A percentile compares a stretch with the other conserved stretches of the same genome.
These are phyloP conservation scores for rat (Rattus norvegicus) DNA, from an alignment of 2,113 vertebrate genomes.

Conservation along the genomic window DNA sequence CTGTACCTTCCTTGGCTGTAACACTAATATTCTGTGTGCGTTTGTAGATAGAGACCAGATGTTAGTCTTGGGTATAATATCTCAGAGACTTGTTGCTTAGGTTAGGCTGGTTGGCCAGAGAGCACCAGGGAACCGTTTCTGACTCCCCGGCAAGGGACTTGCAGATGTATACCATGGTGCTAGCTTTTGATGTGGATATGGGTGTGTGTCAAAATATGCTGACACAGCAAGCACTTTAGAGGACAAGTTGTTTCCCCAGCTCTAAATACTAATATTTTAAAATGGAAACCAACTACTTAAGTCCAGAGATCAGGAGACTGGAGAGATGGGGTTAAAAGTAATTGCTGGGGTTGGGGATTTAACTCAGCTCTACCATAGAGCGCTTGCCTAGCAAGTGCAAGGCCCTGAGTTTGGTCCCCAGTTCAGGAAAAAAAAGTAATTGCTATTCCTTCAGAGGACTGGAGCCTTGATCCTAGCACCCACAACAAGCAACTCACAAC, in stretches of 20 bases:
- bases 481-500: neutral
- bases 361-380: no score
- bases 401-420: no score
- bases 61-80: neutral
- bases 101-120: neutral
- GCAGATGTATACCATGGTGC: neutral
- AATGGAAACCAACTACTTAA: neutral
- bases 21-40: neutral
- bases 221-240: neutral
- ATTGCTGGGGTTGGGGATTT: neutral
- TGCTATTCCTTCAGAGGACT: neutral
- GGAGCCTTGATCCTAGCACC: neutral
- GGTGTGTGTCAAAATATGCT: neutral
- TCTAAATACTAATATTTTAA: neutral
- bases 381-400: no score
- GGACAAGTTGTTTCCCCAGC: no score
- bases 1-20: neutral
- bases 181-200: neutral
- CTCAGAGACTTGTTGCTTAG: neutral
- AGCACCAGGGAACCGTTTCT: neutral
- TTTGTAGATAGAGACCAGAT: neutral
- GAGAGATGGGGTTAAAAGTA: neutral
- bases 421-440: neutral
- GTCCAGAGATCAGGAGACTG: neutral
- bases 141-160: neutral